Evolutionary conservation across 2,888 invertebrate genomes (phyloP).

Genomic region (Epistrophe eligans): DNA sequence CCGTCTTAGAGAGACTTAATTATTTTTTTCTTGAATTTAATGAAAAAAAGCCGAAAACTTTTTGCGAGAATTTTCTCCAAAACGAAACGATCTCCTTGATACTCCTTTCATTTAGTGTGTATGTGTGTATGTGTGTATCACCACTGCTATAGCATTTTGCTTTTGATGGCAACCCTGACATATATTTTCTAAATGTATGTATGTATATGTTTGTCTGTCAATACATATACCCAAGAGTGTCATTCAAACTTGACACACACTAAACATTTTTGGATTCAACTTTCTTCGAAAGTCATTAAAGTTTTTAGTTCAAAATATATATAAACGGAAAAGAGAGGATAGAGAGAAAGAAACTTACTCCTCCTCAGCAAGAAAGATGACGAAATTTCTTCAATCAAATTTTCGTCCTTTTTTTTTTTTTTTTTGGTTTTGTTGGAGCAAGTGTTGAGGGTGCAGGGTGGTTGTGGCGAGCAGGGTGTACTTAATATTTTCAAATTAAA

Average conservation of each 20-base stretch:
- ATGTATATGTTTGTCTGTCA: slow-evolving; percentile 33
- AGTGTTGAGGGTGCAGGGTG: background rate
- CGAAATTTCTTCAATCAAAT: slow-evolving; percentile 18
- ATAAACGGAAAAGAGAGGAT: background rate
- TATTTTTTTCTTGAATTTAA: background rate
- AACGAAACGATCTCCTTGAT: slow-evolving; percentile 22
- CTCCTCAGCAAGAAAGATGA: background rate
- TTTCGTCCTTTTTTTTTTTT: background rate
- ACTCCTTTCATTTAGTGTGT: slow-evolving; percentile 2
- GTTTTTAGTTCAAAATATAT: slow-evolving; percentile 39
- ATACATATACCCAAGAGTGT: slow-evolving; percentile 66
- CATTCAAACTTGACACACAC: slow-evolving; percentile 74
- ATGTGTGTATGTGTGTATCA: slow-evolving; percentile 1
- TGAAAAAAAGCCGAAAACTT: slow-evolving; percentile 25
- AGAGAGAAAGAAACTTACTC: background rate
- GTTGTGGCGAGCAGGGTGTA: background rate
- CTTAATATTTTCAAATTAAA: slow-evolving; percentile 14
- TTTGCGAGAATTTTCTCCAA: slow-evolving; percentile 8
- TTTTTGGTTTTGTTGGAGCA: background rate
- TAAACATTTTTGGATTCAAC: slow-evolving; percentile 66
- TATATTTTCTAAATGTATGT: background rate
- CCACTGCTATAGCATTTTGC: background rate
- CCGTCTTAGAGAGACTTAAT: background rate
- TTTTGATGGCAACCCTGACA: background rate
- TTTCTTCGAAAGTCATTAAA: slow-evolving; percentile 70